These are phyloP conservation scores for Vanacampus margaritifer DNA, from an alignment of 2,113 vertebrate species.

Conservation along the genomic window DNA sequence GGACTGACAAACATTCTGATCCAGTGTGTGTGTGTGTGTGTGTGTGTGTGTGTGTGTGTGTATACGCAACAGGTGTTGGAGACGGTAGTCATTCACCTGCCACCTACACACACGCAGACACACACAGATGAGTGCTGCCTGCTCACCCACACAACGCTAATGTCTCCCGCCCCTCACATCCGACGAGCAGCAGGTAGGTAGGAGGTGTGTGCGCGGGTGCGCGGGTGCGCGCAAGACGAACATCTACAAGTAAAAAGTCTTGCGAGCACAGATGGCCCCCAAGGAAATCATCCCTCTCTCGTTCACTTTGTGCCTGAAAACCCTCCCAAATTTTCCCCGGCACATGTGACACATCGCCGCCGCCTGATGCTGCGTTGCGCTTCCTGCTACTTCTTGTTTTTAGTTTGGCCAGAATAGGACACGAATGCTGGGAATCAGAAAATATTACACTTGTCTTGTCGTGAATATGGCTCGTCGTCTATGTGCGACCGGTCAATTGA, in stretches of 20 bases:
- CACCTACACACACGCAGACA: constrained; percentile 19
- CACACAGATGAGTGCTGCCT: constrained; percentile 27
- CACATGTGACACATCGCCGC: not conserved
- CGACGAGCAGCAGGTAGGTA: constrained; percentile 62
- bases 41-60: too few relatives aligned
- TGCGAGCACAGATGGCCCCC: constrained; percentile 46
- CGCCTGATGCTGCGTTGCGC: not conserved
- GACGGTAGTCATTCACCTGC: too few relatives aligned
- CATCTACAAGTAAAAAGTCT: constrained; percentile 7
- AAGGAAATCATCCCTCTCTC: constrained; percentile 11
- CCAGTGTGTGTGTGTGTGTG: too few relatives aligned
- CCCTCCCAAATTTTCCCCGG: not conserved
- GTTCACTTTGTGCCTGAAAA: constrained; percentile 4
- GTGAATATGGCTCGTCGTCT: too few relatives aligned
- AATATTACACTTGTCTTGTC: too few relatives aligned
- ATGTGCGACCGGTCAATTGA: too few relatives aligned
- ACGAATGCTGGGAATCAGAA: too few relatives aligned
- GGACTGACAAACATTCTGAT: not conserved
- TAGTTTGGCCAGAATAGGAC: too few relatives aligned
- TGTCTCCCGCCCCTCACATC: constrained; percentile 50
- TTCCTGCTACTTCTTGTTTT: not conserved
- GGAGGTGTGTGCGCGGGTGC: constrained; percentile 49
- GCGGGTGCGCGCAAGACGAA: not conserved
- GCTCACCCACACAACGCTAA: constrained; percentile 44
- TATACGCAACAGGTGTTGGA: too few relatives aligned